Evolutionary conservation across 2,113 vertebrate species (phyloP), one percentile per base, ranked within the genome.

Genomic region (Aptenodytes forsteri): DNA sequence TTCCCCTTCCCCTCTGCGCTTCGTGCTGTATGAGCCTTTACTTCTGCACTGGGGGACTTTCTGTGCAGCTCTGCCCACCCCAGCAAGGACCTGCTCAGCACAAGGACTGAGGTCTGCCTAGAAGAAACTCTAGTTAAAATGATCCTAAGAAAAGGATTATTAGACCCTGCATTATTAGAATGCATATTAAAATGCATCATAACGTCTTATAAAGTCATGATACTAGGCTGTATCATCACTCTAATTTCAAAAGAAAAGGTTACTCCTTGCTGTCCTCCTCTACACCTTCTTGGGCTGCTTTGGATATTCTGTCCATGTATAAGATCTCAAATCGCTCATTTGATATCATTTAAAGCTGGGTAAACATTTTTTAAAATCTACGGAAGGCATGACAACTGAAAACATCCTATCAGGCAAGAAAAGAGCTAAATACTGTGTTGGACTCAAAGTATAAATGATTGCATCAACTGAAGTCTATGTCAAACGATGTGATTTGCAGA

Each of bases 1-100:
- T 5, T 40, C 9, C 9, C 16, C 13, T 13, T n/a, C 13, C 23
- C 3, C 10, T 52, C 17, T 0, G 0, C 25, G 4, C 12, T 5
- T 30, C 17, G 10, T 26, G 22, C 36, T 65, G 2, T 27, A 6
- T 25, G 17, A 64, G 8, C 15, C 20, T 59, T 77, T n/a, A 9
- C 27, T 52, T 47, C 29, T 64, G 38, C 5, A 2, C 18, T 11
- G 34, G 11, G 40, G 9, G 10, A 77, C 5, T 12, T 71, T 21
- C 36, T 32, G 25, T 9, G 34, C 42, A 42, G 1, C 29, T 61
- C n/a, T 59, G 18, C 6, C 13, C 22, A 26, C 3, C 7, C 19
- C 46, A 89, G 10, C 17, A 59, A 70, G 50, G 65, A 64, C 26
- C 52, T 75, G 26, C 11, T 50, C 4, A 4, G 26, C 64, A 47